Conservation (phyloP, 2,888 invertebrate species). For the Patella depressa region DNA sequence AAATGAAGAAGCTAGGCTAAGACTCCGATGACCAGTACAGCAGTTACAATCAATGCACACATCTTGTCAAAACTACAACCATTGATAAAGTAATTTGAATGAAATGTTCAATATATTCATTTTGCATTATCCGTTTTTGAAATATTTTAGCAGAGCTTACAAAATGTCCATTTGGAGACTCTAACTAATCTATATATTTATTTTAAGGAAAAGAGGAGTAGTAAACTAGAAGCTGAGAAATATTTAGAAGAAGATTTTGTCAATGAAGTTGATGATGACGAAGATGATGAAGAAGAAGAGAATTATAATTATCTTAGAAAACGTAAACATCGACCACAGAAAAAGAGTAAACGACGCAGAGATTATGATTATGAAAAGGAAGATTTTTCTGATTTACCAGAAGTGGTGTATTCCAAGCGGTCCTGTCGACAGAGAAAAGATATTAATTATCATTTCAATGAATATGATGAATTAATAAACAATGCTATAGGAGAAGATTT, state of each 20-base stretch:
- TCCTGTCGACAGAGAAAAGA: conserved; percentile 83
- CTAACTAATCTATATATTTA: not conserved
- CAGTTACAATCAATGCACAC: no score
- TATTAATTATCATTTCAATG: conserved; percentile 85
- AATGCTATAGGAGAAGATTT: conserved; percentile 78
- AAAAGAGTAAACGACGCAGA: conserved; percentile 23
- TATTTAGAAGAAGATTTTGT: conserved; percentile 31
- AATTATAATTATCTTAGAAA: conserved; percentile 13
- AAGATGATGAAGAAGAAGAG: conserved; percentile 85
- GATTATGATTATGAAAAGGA: conserved; percentile 12
- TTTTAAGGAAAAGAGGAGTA: conserved; percentile 16
- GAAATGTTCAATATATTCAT: no score
- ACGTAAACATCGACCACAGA: conserved; percentile 20
- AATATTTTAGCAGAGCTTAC: no score
- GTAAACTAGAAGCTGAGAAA: not conserved
- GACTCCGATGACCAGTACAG: no score
- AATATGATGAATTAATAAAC: conserved; percentile 95
- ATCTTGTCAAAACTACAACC: no score
- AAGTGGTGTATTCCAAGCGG: conserved; percentile 45
- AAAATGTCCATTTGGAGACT: not conserved
- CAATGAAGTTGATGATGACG: conserved; percentile 69
- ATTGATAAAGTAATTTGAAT: no score
- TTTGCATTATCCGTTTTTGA: no score
- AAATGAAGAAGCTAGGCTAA: no score
- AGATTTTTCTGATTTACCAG: conserved; percentile 21